These are phyloP conservation scores for Manis crassicaudata DNA, from an alignment of 2,797 vertebrate genomes.

Conservation along the genomic window DNA sequence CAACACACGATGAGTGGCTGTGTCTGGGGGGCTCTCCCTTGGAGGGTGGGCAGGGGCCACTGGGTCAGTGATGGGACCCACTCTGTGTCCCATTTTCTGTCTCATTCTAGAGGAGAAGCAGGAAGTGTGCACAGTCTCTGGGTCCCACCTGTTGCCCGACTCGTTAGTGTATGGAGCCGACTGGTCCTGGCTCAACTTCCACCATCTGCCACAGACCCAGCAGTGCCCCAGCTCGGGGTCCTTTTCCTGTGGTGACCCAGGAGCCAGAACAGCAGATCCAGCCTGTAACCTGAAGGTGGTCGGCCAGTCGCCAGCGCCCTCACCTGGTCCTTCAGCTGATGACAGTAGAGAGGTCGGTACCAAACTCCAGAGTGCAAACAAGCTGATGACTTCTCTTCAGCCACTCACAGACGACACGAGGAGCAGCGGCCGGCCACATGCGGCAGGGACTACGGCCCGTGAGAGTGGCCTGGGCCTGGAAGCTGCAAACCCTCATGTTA, in stretches of 20 bases:
- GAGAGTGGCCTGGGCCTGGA: not conserved
- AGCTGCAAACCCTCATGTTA: constrained; percentile 67
- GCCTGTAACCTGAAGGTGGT: constrained; percentile 87
- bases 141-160: constrained; percentile 92
- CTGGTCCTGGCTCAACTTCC: constrained; percentile 90
- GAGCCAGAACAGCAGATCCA: constrained; percentile 16
- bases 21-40: not conserved
- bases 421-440: rapidly evolving
- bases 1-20: not conserved
- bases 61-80: not conserved
- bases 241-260: not conserved
- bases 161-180: constrained; percentile 96
- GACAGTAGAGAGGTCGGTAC: constrained; percentile 85
- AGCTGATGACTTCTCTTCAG: not conserved
- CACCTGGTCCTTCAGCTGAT: constrained; percentile 88
- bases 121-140: constrained; percentile 86
- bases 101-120: constrained; percentile 84
- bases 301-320: constrained; percentile 90
- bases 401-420: not conserved
- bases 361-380: not conserved
- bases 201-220: not conserved
- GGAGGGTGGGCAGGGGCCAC: not conserved
- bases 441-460: rapidly evolving
- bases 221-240: rapidly evolving
- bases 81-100: not conserved